Evolutionary conservation across 1,140 invertebrate genomes (phyloP).

Genomic region (Scaptomyza hsui): DNA sequence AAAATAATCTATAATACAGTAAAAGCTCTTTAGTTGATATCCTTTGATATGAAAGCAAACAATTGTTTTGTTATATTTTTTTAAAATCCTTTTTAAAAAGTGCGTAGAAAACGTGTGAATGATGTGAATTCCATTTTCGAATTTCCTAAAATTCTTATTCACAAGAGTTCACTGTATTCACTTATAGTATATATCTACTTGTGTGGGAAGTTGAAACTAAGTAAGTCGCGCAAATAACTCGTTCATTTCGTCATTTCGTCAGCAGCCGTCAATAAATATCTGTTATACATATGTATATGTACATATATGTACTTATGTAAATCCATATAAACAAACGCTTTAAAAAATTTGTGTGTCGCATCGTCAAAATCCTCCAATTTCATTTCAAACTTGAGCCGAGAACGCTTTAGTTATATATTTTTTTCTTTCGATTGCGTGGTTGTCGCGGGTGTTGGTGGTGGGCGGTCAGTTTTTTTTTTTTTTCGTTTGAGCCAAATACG

Average conservation of each 20-base stretch:
- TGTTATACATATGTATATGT: constrained; percentile 41
- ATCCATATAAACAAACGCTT: constrained; percentile 48
- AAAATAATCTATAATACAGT: not conserved
- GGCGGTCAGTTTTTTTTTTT: constrained; percentile 41
- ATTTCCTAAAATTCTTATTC: no score
- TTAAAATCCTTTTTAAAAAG: no score
- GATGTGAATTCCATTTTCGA: no score
- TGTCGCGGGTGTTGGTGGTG: constrained; percentile 31
- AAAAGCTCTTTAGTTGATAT: not conserved
- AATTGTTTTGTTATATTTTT: no score
- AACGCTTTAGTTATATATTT: constrained; percentile 50
- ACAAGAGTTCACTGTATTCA: not conserved
- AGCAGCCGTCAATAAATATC: constrained; percentile 69
- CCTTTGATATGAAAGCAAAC: no score
- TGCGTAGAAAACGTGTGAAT: no score
- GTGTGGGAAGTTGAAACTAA: constrained; percentile 50
- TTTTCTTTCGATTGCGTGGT: not conserved
- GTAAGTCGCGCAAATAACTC: constrained; percentile 74
- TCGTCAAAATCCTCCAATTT: constrained; percentile 67
- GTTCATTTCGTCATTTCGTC: constrained; percentile 75
- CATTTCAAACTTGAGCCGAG: constrained; percentile 34
- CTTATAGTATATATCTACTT: constrained; percentile 5
- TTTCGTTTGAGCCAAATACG: constrained; percentile 58
- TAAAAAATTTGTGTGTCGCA: constrained; percentile 44
- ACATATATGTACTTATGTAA: constrained; percentile 32